Conservation (phyloP, 2,888 invertebrate genomes). For the Operophtera brumata region DNA sequence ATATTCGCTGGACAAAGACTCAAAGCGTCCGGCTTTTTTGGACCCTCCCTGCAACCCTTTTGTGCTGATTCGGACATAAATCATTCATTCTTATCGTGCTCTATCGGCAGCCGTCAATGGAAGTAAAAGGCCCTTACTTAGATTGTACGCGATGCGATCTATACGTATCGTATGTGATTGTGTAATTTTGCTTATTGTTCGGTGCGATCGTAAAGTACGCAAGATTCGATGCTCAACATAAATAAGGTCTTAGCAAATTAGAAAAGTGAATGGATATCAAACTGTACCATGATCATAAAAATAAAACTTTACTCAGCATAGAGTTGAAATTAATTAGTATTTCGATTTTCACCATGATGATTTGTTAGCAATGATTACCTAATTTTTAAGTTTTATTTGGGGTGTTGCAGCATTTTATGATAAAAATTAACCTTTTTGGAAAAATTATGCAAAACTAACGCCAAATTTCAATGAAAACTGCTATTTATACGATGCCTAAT, state of each 20-base stretch:
- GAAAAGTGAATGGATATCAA: not conserved
- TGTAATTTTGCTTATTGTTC: slow-evolving; percentile 2
- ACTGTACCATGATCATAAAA: too few relatives aligned
- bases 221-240: not conserved
- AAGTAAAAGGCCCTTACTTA: slow-evolving; percentile 5
- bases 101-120: slow-evolving; percentile 10
- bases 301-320: too few relatives aligned
- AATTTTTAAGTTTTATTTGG: too few relatives aligned
- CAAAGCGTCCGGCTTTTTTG: not conserved
- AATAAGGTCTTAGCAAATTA: not conserved
- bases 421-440: too few relatives aligned
- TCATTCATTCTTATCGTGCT: slow-evolving; percentile 17
- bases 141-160: slow-evolving; percentile 11
- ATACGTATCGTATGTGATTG: slow-evolving; percentile 7
- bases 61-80: slow-evolving; percentile 12
- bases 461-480: too few relatives aligned
- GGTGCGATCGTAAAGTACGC: not conserved
- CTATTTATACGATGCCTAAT: too few relatives aligned
- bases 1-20: not conserved
- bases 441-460: too few relatives aligned
- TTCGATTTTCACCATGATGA: too few relatives aligned
- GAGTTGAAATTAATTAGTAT: too few relatives aligned
- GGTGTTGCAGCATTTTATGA: too few relatives aligned
- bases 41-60: not conserved
- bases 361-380: too few relatives aligned